phyloP scores from a whole-genome alignment of 2,888 invertebrate species.

The Microchrysa polita region DNA sequence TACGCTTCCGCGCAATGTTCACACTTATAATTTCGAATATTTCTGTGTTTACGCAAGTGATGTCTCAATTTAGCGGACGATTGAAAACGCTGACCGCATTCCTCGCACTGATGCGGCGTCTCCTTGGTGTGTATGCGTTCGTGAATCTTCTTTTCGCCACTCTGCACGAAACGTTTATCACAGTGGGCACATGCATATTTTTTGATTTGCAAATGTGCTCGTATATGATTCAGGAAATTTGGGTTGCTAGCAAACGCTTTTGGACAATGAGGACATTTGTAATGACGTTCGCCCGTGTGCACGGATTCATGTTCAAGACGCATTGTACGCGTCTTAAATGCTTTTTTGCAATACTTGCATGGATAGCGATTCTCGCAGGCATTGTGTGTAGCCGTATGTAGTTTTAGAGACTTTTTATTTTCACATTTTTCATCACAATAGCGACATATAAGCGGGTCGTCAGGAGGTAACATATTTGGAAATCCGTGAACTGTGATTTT shows the following conservation, averaged over 20 bases:
- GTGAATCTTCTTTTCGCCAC: slow-evolving; percentile 56
- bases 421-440: slow-evolving; percentile 11
- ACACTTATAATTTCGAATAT: slow-evolving; percentile 58
- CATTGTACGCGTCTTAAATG: background rate
- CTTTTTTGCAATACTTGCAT: background rate
- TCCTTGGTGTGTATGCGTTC: slow-evolving; percentile 56
- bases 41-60: slow-evolving; percentile 58
- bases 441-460: background rate
- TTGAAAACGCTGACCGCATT: slow-evolving; percentile 48
- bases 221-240: slow-evolving; percentile 33
- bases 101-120: slow-evolving; percentile 51
- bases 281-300: slow-evolving; percentile 16
- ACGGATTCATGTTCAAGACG: background rate
- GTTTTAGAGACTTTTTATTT: background rate
- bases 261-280: slow-evolving; percentile 23
- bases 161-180: slow-evolving; percentile 56
- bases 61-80: slow-evolving; percentile 57
- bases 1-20: slow-evolving; percentile 56
- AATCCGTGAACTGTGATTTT: background rate
- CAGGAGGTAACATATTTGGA: no score
- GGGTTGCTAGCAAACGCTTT: slow-evolving; percentile 38
- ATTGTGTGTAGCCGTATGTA: slow-evolving; percentile 40
- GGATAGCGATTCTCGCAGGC: slow-evolving; percentile 3
- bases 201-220: slow-evolving; percentile 34
- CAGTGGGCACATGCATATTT: slow-evolving; percentile 49